phyloP scores from a whole-genome alignment of 1,140 invertebrate species.

The Plutomurus gul region DNA sequence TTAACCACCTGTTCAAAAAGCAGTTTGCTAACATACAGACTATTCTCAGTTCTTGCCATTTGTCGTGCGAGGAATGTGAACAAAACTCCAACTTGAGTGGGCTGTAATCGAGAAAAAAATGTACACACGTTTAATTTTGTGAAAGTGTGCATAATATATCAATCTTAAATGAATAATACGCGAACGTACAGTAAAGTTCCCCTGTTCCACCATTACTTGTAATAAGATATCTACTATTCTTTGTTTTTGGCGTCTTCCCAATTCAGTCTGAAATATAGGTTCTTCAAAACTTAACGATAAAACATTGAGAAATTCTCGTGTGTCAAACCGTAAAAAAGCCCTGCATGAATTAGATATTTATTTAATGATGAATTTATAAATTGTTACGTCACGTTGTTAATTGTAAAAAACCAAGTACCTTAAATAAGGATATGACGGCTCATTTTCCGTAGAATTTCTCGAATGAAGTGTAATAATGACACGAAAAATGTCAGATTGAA shows the following conservation, averaged over 20 bases:
- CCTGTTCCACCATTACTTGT: constrained; percentile 73
- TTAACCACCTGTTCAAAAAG: constrained; percentile 64
- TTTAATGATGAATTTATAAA: background rate
- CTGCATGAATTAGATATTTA: constrained; percentile 58
- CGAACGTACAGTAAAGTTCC: constrained; percentile 67
- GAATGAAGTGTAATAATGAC: constrained; percentile 67
- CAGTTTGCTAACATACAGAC: constrained; percentile 59
- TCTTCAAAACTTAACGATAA: constrained; percentile 86
- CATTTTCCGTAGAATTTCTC: constrained; percentile 67
- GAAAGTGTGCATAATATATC: background rate
- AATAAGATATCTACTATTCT: constrained; percentile 79
- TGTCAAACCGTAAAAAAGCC: constrained; percentile 82
- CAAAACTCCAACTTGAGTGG: constrained; percentile 68
- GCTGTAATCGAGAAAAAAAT: constrained; percentile 54
- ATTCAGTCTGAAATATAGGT: constrained; percentile 73
- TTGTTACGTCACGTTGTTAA: too few relatives aligned
- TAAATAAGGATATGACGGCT: constrained; percentile 77
- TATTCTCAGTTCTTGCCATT: constrained; percentile 61
- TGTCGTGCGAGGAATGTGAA: constrained; percentile 76
- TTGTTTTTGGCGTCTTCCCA: constrained; percentile 74
- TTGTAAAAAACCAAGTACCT: too few relatives aligned
- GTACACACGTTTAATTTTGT: background rate
- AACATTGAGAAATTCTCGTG: constrained; percentile 87
- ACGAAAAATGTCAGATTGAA: constrained; percentile 72
- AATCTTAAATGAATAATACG: background rate